Evolutionary conservation across 2,113 vertebrate genomes (phyloP).

Genomic region (Odocoileus virginianus): DNA sequence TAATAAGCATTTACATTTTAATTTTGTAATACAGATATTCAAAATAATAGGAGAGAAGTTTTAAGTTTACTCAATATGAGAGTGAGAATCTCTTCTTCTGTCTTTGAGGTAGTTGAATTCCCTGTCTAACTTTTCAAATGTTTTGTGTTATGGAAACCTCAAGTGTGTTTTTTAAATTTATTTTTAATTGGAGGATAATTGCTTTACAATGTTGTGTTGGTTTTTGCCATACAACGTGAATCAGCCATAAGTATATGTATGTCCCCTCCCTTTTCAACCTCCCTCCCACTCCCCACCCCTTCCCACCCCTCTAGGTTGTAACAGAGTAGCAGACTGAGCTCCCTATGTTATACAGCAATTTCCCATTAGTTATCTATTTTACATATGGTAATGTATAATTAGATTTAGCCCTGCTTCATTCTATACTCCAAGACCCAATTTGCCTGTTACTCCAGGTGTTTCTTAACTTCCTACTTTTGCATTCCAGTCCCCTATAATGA

Average conservation of each 20-base stretch:
- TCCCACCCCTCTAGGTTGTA: background rate
- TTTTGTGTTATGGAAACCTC: background rate
- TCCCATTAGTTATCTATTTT: background rate
- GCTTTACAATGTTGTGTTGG: background rate
- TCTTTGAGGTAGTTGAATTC: background rate
- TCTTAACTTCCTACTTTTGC: too few species aligned
- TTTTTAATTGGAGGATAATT: background rate
- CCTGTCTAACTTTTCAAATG: slow-evolving; percentile 1
- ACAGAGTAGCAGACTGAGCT: background rate
- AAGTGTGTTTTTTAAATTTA: slow-evolving; percentile 7
- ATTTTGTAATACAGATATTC: background rate
- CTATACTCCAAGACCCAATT: too few species aligned
- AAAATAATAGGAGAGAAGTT: background rate
- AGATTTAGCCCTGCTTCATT: too few species aligned
- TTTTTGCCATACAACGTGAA: background rate
- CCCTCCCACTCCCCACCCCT: background rate
- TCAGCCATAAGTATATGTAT: background rate
- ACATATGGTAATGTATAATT: background rate
- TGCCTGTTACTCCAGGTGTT: too few species aligned
- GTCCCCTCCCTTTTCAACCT: background rate
- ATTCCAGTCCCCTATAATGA: too few species aligned
- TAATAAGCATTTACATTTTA: background rate
- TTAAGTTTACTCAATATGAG: background rate
- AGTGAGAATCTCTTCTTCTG: slow-evolving; percentile 10
- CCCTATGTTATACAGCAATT: background rate